Conservation (phyloP, 2,797 vertebrate genomes). For the Smutsia gigantea region DNA sequence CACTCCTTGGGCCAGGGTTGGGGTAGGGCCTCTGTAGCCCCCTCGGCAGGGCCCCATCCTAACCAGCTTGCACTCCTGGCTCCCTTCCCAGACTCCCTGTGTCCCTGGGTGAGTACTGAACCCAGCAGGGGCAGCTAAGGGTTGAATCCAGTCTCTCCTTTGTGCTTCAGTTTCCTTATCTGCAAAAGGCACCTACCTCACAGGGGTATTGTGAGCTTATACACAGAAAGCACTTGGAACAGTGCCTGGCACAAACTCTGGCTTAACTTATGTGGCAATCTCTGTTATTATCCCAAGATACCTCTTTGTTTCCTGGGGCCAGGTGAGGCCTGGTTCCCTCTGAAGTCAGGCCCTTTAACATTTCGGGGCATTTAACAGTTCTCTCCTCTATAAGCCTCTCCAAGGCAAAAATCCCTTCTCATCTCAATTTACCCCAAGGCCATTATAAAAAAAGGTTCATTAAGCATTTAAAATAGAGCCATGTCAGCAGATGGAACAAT, state of each 20-base stretch:
- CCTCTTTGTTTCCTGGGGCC: background rate
- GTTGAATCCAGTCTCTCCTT: background rate
- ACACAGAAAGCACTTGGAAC: accelerated
- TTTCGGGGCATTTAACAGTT: background rate
- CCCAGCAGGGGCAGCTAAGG: background rate
- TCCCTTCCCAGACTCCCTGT: background rate
- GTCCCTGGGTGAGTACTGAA: background rate
- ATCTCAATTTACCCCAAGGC: background rate
- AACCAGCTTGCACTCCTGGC: background rate
- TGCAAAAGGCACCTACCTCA: background rate
- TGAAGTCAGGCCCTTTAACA: background rate
- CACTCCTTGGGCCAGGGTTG: background rate
- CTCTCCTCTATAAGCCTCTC: background rate
- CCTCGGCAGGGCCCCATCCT: background rate
- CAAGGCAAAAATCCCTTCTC: conserved; percentile 4
- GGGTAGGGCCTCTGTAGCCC: background rate
- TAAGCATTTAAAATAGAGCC: background rate
- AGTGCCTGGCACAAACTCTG: background rate
- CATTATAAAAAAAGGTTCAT: background rate
- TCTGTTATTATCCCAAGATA: background rate
- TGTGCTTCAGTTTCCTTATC: background rate
- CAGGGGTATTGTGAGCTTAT: background rate
- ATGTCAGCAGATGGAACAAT: background rate
- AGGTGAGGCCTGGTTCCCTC: accelerated
- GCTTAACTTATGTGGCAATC: background rate